Conservation (phyloP, 2,888 invertebrate genomes). For the Drosophila emarginata region DNA sequence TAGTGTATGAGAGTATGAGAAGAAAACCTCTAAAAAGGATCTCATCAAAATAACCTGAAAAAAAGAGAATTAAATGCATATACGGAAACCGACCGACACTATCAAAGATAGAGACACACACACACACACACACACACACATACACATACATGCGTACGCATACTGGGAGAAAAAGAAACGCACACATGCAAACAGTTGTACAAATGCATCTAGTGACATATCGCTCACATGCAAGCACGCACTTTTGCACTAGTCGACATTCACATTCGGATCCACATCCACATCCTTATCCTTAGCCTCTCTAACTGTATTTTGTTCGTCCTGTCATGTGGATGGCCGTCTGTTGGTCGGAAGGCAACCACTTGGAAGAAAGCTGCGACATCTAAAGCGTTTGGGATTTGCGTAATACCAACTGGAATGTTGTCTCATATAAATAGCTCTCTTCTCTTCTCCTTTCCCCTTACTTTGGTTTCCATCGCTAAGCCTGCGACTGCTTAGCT, state of each 20-base stretch:
- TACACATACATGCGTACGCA: conserved; percentile 14
- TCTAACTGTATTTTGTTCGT: not conserved
- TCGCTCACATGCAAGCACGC: conserved; percentile 69
- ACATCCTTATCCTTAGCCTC: not conserved
- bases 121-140: conserved; percentile 23
- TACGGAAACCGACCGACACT: conserved; percentile 26
- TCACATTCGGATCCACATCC: not conserved
- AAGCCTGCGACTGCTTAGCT: conserved; percentile 7
- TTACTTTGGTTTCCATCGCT: conserved; percentile 4
- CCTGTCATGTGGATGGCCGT: conserved; percentile 21
- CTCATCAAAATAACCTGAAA: not conserved
- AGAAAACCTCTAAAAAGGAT: not conserved
- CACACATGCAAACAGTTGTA: conserved; percentile 7
- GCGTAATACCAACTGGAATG: conserved; percentile 78
- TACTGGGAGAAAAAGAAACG: conserved; percentile 11
- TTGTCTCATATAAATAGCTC: conserved; percentile 77
- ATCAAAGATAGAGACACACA: conserved; percentile 26
- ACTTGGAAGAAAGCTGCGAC: conserved; percentile 77
- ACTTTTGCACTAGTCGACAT: conserved; percentile 65
- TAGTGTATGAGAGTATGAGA: not conserved
- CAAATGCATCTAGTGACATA: conserved; percentile 44
- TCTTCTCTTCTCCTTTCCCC: conserved; percentile 40
- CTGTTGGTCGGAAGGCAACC: conserved; percentile 58
- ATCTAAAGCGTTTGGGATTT: conserved; percentile 77
- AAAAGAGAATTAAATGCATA: conserved; percentile 25